Conservation (phyloP, 2,888 invertebrate genomes). For the Melinaea marsaeus region DNA sequence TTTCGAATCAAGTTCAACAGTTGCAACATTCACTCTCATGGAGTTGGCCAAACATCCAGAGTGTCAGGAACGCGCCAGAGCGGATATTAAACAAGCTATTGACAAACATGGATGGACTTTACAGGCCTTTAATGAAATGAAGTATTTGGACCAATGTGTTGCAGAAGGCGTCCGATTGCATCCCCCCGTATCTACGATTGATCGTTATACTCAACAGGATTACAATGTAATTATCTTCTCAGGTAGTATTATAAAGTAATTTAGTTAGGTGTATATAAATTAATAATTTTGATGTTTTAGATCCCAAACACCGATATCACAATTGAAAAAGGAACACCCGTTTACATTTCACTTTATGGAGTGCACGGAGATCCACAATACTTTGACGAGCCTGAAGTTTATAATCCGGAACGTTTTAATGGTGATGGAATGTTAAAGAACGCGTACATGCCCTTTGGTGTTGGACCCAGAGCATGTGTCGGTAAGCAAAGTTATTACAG, state of each 20-base stretch:
- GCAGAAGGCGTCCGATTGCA: conserved; percentile 35
- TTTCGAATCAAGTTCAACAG: conserved; percentile 38
- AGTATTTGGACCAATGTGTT: conserved; percentile 37
- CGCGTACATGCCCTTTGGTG: conserved; percentile 32
- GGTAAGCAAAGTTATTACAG: conserved; percentile 22
- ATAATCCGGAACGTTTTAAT: conserved; percentile 29
- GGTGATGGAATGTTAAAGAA: conserved; percentile 23
- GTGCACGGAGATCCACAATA: conserved; percentile 34
- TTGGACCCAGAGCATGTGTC: conserved; percentile 33
- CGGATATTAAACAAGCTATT: conserved; percentile 31
- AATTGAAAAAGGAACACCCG: conserved; percentile 37
- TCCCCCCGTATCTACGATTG: conserved; percentile 36
- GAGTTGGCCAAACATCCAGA: conserved; percentile 34
- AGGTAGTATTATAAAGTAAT: too few species aligned
- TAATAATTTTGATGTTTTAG: conserved; percentile 19
- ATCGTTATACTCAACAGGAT: conserved; percentile 28
- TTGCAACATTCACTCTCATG: conserved; percentile 36
- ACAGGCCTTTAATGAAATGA: conserved; percentile 37
- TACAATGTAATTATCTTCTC: conserved; percentile 32
- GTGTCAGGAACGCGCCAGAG: conserved; percentile 30
- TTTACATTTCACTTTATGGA: conserved; percentile 37
- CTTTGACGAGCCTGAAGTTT: conserved; percentile 25
- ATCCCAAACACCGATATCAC: conserved; percentile 33
- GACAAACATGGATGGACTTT: conserved; percentile 35
- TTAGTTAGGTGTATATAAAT: background rate